Percentiles rank a stretch among this genome's conserved stretches.
Conservation (phyloP, 2,113 vertebrate species). For the Bungarus multicinctus region DNA sequence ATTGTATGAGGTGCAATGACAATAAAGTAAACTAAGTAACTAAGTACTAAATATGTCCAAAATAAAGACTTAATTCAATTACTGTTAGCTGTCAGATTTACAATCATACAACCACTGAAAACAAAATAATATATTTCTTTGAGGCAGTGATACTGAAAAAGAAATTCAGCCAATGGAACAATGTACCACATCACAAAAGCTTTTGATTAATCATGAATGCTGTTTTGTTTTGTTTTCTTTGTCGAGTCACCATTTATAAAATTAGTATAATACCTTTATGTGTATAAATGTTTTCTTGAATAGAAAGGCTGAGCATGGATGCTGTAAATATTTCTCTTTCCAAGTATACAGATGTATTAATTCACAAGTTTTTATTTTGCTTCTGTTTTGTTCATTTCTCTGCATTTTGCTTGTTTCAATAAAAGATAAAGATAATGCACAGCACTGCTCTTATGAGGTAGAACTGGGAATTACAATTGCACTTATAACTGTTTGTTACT, state of each 20-base stretch:
- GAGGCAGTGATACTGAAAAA: not conserved
- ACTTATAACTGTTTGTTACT: conserved; percentile 11
- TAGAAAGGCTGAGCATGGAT: not conserved
- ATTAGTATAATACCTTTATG: not conserved
- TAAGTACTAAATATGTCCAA: not conserved
- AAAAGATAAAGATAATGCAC: not conserved
- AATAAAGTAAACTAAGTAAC: no score
- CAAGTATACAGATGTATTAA: not conserved
- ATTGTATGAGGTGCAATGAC: no score
- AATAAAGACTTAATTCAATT: not conserved
- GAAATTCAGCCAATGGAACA: not conserved
- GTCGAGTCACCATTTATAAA: not conserved
- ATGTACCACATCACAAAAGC: not conserved
- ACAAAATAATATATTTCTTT: not conserved
- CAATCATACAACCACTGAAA: not conserved
- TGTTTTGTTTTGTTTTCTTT: not conserved
- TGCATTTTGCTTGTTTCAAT: not conserved
- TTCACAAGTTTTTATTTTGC: not conserved
- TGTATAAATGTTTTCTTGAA: not conserved
- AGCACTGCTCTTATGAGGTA: not conserved
- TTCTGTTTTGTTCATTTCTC: not conserved
- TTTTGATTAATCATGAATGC: not conserved
- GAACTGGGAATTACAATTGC: not conserved
- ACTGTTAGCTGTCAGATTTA: not conserved
- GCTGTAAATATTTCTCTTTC: not conserved